These are phyloP conservation scores for Pomatostomus ruficeps DNA, from an alignment of 2,113 vertebrate genomes.

Conservation along the genomic window DNA sequence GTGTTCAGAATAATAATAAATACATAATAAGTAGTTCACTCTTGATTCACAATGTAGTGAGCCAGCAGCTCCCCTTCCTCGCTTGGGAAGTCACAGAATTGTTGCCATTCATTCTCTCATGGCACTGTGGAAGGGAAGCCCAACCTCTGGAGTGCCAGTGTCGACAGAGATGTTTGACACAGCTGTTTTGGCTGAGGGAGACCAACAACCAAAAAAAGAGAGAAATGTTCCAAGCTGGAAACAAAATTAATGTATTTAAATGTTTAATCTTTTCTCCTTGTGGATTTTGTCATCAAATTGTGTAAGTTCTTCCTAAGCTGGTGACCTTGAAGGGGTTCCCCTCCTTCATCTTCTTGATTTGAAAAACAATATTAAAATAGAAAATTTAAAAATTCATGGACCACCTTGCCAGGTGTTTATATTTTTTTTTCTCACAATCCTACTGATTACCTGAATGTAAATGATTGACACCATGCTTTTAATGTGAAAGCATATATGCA, in stretches of 20 bases:
- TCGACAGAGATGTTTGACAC: not conserved
- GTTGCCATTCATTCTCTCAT: accelerated
- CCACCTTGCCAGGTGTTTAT: not conserved
- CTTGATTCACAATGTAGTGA: not conserved
- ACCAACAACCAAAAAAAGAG: not conserved
- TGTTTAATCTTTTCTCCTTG: not conserved
- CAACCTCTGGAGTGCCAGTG: not conserved
- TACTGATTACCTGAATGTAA: not conserved
- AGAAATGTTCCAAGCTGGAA: not conserved
- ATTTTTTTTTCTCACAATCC: not conserved
- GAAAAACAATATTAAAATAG: not conserved
- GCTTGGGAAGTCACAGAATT: not conserved
- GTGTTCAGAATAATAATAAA: not conserved
- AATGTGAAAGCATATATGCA: not conserved
- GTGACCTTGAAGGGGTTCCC: not conserved
- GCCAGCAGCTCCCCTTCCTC: not conserved
- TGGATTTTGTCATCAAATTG: not conserved
- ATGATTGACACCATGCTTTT: not conserved
- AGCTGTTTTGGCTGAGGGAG: not conserved
- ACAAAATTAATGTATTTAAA: not conserved
- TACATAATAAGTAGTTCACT: not conserved
- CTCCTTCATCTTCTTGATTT: not conserved
- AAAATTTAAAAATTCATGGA: not conserved
- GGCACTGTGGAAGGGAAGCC: not conserved
- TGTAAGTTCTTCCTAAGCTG: not conserved